A percentile compares a stretch with the other conserved stretches of the same genome.
phyloP scores from a whole-genome alignment of 2,888 invertebrate species.

The Eucera pruinosa region DNA sequence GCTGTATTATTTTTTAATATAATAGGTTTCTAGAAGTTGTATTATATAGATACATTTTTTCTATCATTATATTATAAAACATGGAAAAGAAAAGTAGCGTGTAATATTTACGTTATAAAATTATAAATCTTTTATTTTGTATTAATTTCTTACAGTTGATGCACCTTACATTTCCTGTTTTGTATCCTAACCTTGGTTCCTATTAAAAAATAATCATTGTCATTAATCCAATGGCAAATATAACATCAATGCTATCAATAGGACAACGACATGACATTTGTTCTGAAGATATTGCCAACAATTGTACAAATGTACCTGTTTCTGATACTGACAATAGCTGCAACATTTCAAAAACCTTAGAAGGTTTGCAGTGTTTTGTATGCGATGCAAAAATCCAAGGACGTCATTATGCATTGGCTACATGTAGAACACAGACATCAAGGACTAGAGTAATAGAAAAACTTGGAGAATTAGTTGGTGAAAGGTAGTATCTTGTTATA shows the following conservation, averaged over 20 bases:
- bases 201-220: constrained; percentile 27
- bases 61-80: constrained; percentile 6
- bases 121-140: constrained; percentile 24
- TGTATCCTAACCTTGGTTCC: constrained; percentile 36
- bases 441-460: constrained; percentile 81
- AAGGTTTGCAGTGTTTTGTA: constrained; percentile 78
- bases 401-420: constrained; percentile 80
- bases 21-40: neutral
- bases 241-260: constrained; percentile 39
- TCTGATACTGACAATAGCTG: constrained; percentile 8
- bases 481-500: constrained; percentile 71
- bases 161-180: constrained; percentile 11
- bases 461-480: constrained; percentile 82
- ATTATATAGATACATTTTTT: constrained; percentile 4
- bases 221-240: constrained; percentile 49
- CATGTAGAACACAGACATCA: constrained; percentile 80
- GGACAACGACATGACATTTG: constrained; percentile 42
- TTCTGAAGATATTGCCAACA: constrained; percentile 38
- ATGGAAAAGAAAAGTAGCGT: constrained; percentile 34
- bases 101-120: constrained; percentile 19
- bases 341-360: constrained; percentile 10
- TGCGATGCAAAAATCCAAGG: constrained; percentile 81
- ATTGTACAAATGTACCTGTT: constrained; percentile 25
- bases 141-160: constrained; percentile 13
- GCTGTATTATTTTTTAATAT: constrained; percentile 17